These are phyloP conservation scores for Panzeria rudis DNA, from an alignment of 2,888 invertebrate species.

Conservation along the genomic window DNA sequence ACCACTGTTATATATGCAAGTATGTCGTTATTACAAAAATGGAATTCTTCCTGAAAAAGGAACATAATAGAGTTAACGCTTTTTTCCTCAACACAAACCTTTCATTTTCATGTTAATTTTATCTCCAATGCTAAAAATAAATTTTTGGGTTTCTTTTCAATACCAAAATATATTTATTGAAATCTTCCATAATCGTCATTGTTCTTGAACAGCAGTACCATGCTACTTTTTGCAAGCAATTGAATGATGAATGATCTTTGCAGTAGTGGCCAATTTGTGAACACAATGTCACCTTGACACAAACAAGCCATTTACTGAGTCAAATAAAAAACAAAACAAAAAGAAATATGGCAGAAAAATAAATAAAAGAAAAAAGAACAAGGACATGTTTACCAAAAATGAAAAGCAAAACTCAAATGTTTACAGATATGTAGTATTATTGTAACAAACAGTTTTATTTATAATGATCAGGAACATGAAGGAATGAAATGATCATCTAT, in stretches of 20 bases:
- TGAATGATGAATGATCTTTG: slow-evolving; percentile 67
- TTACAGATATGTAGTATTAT: slow-evolving; percentile 19
- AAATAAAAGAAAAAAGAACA: slow-evolving; percentile 24
- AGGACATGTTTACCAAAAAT: slow-evolving; percentile 31
- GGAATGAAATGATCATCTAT: background rate
- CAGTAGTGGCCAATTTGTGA: slow-evolving; percentile 66
- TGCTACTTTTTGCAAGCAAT: slow-evolving; percentile 17
- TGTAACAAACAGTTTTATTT: slow-evolving; percentile 20
- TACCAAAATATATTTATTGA: slow-evolving; percentile 19
- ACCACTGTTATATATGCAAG: no score
- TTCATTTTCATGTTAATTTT: background rate
- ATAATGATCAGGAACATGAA: slow-evolving; percentile 42
- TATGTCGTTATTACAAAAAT: no score
- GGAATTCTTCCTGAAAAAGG: no score
- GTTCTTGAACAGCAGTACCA: slow-evolving; percentile 7
- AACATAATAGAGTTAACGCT: no score
- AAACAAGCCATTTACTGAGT: slow-evolving; percentile 25
- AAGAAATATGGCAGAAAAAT: slow-evolving; percentile 30
- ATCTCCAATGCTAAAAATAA: slow-evolving; percentile 6
- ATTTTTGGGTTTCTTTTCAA: background rate
- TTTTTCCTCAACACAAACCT: background rate
- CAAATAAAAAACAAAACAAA: background rate
- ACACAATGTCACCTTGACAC: slow-evolving; percentile 64
- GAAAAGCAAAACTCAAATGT: slow-evolving; percentile 5
- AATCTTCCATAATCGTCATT: slow-evolving; percentile 24